These are phyloP conservation scores for Drosophila bipectinata DNA, from an alignment of 1,140 invertebrate genomes.

Conservation along the genomic window DNA sequence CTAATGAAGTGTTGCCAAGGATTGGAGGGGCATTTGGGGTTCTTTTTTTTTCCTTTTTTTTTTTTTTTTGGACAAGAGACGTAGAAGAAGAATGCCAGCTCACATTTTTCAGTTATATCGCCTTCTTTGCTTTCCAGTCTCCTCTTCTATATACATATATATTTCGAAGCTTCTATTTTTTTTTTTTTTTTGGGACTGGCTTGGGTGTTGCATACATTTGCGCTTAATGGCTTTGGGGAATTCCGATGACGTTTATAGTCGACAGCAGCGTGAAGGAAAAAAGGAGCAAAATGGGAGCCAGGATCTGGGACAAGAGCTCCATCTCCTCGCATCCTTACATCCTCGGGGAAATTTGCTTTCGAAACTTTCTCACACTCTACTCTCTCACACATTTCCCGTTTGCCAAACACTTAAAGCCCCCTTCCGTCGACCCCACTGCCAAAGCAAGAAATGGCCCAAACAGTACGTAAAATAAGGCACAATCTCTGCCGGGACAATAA, in stretches of 20 bases:
- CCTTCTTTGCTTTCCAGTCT: slow-evolving; percentile 23
- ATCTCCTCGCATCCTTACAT: slow-evolving; percentile 45
- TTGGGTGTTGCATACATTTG: slow-evolving; percentile 77
- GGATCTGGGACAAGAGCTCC: slow-evolving; percentile 18
- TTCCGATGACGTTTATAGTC: slow-evolving; percentile 81
- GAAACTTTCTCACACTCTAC: slow-evolving; percentile 53
- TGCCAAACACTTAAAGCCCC: slow-evolving; percentile 64
- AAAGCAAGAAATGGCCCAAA: slow-evolving; percentile 22
- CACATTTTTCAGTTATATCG: slow-evolving; percentile 75
- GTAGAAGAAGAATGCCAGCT: slow-evolving; percentile 45
- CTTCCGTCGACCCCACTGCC: background rate
- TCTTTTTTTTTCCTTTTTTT: background rate
- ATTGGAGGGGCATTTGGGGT: slow-evolving; percentile 15
- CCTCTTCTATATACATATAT: slow-evolving; percentile 3
- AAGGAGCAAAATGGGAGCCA: slow-evolving; percentile 1
- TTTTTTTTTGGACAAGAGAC: background rate
- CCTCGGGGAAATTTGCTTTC: slow-evolving; percentile 79
- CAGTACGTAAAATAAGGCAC: slow-evolving; percentile 15
- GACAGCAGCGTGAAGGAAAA: slow-evolving; percentile 24
- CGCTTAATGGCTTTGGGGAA: slow-evolving; percentile 82
- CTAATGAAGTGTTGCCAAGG: slow-evolving; percentile 79
- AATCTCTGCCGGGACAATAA: slow-evolving; percentile 61
- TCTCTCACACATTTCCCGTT: background rate
- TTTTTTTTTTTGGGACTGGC: slow-evolving; percentile 31
- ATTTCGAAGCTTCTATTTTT: background rate